Percentiles rank a stretch among this genome's conserved stretches.
Evolutionary conservation across 2,113 vertebrate genomes (phyloP).

Genomic region (Lampris incognitus): DNA sequence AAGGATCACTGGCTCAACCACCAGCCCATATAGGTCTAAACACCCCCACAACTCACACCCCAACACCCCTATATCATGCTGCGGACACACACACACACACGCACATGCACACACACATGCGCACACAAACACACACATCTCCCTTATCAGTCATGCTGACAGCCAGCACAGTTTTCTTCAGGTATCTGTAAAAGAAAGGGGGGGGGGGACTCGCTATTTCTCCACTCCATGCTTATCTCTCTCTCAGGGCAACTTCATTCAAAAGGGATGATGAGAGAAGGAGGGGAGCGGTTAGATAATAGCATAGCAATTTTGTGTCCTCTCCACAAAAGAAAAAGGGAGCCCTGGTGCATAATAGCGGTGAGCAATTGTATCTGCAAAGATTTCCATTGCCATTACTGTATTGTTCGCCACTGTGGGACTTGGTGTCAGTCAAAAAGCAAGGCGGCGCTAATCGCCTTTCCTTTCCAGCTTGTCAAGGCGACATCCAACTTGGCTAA

Average conservation of each 20-base stretch:
- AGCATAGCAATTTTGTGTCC: slow-evolving; percentile 71
- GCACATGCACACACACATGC: slow-evolving; percentile 2
- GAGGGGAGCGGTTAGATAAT: slow-evolving; percentile 62
- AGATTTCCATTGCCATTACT: slow-evolving; percentile 73
- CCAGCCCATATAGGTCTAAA: slow-evolving; percentile 25
- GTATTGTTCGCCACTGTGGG: slow-evolving; percentile 60
- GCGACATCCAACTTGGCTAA: slow-evolving; percentile 44
- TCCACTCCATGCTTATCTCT: slow-evolving; percentile 44
- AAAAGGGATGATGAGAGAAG: slow-evolving; percentile 62
- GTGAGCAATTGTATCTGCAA: slow-evolving; percentile 68
- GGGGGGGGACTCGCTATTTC: slow-evolving; percentile 6
- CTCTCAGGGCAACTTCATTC: slow-evolving; percentile 67
- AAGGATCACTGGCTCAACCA: slow-evolving; percentile 46
- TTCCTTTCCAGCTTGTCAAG: slow-evolving; percentile 28
- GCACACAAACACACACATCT: slow-evolving; percentile 12
- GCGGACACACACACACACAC: background rate
- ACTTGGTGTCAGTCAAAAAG: slow-evolving; percentile 68
- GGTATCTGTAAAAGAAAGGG: slow-evolving; percentile 22
- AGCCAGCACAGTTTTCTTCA: slow-evolving; percentile 43
- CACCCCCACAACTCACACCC: background rate
- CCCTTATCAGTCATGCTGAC: slow-evolving; percentile 30
- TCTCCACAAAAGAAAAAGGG: slow-evolving; percentile 69
- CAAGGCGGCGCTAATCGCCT: slow-evolving; percentile 42
- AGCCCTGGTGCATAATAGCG: slow-evolving; percentile 70
- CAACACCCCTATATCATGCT: background rate